Evolutionary conservation across 2,888 invertebrate genomes (phyloP), one percentile per base, ranked within the genome.

Genomic region (Leucophenga montana): DNA sequence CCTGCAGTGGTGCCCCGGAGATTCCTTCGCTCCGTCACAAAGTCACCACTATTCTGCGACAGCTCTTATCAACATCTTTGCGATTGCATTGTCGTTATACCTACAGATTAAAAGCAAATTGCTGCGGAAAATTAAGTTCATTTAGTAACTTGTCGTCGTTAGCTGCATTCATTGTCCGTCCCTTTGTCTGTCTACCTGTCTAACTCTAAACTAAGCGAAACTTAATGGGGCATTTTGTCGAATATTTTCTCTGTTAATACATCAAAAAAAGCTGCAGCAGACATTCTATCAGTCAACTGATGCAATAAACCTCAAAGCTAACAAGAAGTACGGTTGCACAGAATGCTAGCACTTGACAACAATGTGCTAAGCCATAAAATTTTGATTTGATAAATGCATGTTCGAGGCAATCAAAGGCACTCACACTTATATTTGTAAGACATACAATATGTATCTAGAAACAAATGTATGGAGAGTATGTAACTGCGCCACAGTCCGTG

Each of bases 311-410:
- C 39, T 39, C 27, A 56, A 70, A 50, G 16, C 18, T 50, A 16
- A 50, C 50, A 18, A 50, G 16, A 50, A 16, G 16, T 50, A 50
- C 50, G 50, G 3, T 16, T 50, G 14, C 50, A 50, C 50, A 50
- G n/a, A 4, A 72, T 68, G 67, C 68, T 73, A 75, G 77, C 77
- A 77, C 75, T 68, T 71, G 79, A 78, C 84, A 84, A 83, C 83
- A 82, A 81, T 79, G 82, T 79, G 83, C 78, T 74, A 75, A 74
- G 77, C 80, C 82, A 82, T 82, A 81, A 84, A 83, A 84, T 83
- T 81, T 82, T 82, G 84, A 83, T 84, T 82, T 81, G 78, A 78
- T 74, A 81, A 84, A 83, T 75, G 78, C 77, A 77, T 82, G 80
- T 77, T 80, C 76, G 77, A 82, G 76, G 73, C 70, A 39, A 18